Conservation (phyloP, 2,113 vertebrate genomes). For the Junco hyemalis region DNA sequence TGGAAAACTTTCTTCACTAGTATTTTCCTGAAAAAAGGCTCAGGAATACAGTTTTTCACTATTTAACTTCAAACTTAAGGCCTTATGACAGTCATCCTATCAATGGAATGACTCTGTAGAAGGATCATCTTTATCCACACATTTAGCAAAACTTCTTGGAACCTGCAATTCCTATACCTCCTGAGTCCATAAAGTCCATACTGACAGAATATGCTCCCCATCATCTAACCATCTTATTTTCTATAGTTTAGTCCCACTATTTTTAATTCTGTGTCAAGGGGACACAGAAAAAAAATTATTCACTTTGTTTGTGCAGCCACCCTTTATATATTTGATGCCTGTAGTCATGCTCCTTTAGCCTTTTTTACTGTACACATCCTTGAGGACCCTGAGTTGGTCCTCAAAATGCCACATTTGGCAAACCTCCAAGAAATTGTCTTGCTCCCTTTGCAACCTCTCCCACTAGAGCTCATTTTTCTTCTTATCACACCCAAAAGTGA, state of each 20-base stretch:
- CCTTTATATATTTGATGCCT: not conserved
- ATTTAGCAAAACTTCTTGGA: not conserved
- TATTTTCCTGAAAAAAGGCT: not conserved
- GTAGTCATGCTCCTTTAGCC: not conserved
- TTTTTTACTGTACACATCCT: not conserved
- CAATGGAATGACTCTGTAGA: not conserved
- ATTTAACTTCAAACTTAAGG: not conserved
- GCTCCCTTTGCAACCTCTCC: not conserved
- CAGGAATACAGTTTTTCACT: not conserved
- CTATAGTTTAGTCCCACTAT: not conserved
- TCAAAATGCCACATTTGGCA: not conserved
- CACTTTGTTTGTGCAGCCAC: not conserved
- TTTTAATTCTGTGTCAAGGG: not conserved
- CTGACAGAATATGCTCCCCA: not conserved
- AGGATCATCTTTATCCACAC: not conserved
- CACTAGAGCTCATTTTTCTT: not conserved
- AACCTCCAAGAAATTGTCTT: not conserved
- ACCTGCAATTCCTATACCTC: not conserved
- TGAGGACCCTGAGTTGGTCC: not conserved
- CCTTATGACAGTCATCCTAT: not conserved
- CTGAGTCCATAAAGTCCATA: not conserved
- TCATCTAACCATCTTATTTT: not conserved
- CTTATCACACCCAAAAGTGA: rapidly evolving
- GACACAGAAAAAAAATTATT: not conserved
- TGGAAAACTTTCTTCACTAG: not conserved